These are phyloP conservation scores for Thalpophila matura DNA, from an alignment of 2,888 invertebrate species.

Conservation along the genomic window DNA sequence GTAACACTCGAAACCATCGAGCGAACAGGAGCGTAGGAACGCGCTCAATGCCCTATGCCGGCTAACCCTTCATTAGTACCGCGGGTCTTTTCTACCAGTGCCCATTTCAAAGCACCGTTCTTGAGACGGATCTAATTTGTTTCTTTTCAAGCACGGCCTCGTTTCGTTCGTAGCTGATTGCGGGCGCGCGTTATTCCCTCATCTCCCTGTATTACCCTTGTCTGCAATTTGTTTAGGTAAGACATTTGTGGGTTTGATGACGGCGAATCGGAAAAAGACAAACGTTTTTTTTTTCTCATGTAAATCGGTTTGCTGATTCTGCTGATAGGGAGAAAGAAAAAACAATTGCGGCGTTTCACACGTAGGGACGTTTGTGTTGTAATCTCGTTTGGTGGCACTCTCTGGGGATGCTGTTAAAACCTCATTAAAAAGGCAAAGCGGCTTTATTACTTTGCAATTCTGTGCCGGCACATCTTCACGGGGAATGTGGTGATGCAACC, in stretches of 20 bases:
- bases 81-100: slow-evolving; percentile 77
- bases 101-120: slow-evolving; percentile 82
- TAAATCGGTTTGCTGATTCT: slow-evolving; percentile 58
- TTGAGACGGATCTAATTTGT: slow-evolving; percentile 88
- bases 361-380: slow-evolving; percentile 52
- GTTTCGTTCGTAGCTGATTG: slow-evolving; percentile 80
- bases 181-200: slow-evolving; percentile 78
- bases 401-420: slow-evolving; percentile 63
- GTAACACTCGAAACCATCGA: slow-evolving; percentile 40
- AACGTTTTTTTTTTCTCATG: slow-evolving; percentile 49
- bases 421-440: slow-evolving; percentile 76
- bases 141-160: slow-evolving; percentile 85
- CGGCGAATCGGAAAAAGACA: slow-evolving; percentile 56
- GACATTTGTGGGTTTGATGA: slow-evolving; percentile 68
- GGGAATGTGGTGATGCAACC: slow-evolving; percentile 58
- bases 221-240: slow-evolving; percentile 80
- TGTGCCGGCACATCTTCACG: slow-evolving; percentile 64
- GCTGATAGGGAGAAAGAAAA: slow-evolving; percentile 31
- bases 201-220: slow-evolving; percentile 73
- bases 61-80: slow-evolving; percentile 85
- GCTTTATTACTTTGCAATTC: slow-evolving; percentile 68
- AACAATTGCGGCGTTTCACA: slow-evolving; percentile 61
- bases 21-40: slow-evolving; percentile 43
- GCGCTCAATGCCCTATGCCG: slow-evolving; percentile 57
- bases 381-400: slow-evolving; percentile 66